phyloP scores from a whole-genome alignment of 2,888 invertebrate species.

The Amphipyra berbera region DNA sequence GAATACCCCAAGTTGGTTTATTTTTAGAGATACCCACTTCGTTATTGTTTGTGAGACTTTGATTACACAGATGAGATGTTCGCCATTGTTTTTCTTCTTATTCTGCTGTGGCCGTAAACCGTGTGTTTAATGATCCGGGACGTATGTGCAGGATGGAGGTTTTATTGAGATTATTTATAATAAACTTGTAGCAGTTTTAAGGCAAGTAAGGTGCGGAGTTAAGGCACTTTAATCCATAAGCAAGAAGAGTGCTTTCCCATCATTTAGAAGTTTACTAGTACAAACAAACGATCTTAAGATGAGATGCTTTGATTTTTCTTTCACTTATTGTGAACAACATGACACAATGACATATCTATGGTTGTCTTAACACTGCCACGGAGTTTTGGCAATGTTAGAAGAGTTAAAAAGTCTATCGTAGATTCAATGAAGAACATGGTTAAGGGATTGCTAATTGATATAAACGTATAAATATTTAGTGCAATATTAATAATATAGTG shows the following conservation, averaged over 20 bases:
- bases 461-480: constrained; percentile 9
- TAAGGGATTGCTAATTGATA: not conserved
- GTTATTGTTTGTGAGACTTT: constrained; percentile 53
- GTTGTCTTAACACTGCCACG: too few relatives aligned
- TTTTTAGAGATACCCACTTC: constrained; percentile 31
- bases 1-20: constrained; percentile 35
- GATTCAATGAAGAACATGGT: not conserved
- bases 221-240: too few relatives aligned
- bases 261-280: too few relatives aligned
- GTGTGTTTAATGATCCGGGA: constrained; percentile 31
- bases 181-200: constrained; percentile 17
- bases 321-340: too few relatives aligned
- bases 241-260: too few relatives aligned
- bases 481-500: constrained; percentile 6
- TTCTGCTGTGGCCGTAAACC: constrained; percentile 30
- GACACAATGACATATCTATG: too few relatives aligned
- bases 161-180: constrained; percentile 43
- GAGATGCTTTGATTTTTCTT: too few relatives aligned
- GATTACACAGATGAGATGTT: constrained; percentile 36
- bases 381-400: too few relatives aligned
- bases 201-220: not conserved
- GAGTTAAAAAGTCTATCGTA: too few relatives aligned
- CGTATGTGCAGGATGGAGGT: constrained; percentile 30
- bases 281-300: too few relatives aligned
- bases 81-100: constrained; percentile 33